Base-by-base conservation (phyloP, 2,888 invertebrate species). In the Allygus modestus region DNA sequence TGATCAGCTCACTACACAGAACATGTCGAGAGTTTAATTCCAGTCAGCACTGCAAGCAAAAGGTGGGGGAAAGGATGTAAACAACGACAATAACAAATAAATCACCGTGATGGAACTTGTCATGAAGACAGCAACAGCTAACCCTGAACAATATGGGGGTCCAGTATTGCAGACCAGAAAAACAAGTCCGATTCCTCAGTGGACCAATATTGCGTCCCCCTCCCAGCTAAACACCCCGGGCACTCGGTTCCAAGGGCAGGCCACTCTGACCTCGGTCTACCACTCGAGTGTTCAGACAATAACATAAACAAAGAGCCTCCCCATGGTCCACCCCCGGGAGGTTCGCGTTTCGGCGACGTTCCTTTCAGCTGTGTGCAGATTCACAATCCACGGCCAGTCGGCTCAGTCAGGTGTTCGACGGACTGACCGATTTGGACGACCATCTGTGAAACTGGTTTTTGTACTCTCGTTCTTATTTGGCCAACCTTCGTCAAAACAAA, bases 361-460 rank as follows among this genome's bases (percentile, higher is more conserved):
- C 58, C 58, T n/a, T 20, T 12, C 58, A 11, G 2, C 51, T 4
- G 58, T 4, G 1, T 46, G 12, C 46, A 11, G n/a, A n/a, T 12
- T 15, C 12, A 11, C 46, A 15, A 5, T 54, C 23, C 54, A 1
- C 1, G 20, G 20, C 12, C 65, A 9, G 26, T 28, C 31, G 1
- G 28, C 65, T 11, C n/a, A n/a, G 23, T 58, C 58, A 58, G 58
- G 65, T 65, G 65, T 65, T 15, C 28, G 0, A 28, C 5, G 28
- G 5, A 65, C 65, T 58, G 65, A 65, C 65, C 31, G 28, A 26
- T 65, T 26, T 4, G 28, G 65, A 65, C 9, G 65, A 65, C 65
- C 65, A 65, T 31, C 65, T 65, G 65, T 65, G 65, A 31, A 65
- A 65, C 65, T 65, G 65, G 65, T 65, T 65, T 31, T 65, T 1